Evolutionary conservation across 2,888 invertebrate species (phyloP).

Genomic region (Drosophila cognata): DNA sequence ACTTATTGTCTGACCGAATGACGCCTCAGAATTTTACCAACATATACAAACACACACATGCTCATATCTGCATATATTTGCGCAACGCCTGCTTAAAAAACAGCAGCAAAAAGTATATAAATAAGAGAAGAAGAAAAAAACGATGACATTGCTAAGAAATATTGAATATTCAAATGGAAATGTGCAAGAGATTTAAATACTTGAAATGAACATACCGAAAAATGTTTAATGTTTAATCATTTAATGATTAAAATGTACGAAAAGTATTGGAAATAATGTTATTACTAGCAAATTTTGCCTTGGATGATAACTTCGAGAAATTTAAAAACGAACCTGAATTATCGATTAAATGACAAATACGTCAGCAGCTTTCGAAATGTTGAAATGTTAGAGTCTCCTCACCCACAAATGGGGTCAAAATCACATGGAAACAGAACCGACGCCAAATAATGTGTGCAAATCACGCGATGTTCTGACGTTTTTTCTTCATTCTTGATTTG

Average conservation of each 20-base stretch:
- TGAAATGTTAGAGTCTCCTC: slow-evolving; percentile 29
- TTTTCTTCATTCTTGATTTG: slow-evolving; percentile 1
- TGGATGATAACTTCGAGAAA: not conserved
- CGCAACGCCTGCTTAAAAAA: slow-evolving; percentile 20
- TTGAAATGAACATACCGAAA: not conserved
- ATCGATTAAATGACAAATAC: slow-evolving; percentile 55
- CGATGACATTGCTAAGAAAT: not conserved
- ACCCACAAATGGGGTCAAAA: slow-evolving; percentile 62
- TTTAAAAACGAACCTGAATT: slow-evolving; percentile 10
- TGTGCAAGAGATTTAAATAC: not conserved
- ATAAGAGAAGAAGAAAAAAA: not conserved
- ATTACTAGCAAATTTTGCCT: not conserved
- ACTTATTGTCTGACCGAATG: slow-evolving; percentile 45
- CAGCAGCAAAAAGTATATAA: slow-evolving; percentile 6
- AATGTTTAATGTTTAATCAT: too few relatives aligned
- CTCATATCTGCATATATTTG: slow-evolving; percentile 46
- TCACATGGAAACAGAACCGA: slow-evolving; percentile 44
- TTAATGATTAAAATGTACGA: too few relatives aligned
- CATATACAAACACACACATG: slow-evolving; percentile 1
- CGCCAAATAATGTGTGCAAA: slow-evolving; percentile 58
- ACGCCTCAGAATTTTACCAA: slow-evolving; percentile 31
- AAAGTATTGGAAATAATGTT: not conserved
- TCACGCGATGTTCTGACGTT: slow-evolving; percentile 64
- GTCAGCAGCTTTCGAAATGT: slow-evolving; percentile 15
- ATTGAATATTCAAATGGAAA: not conserved